A percentile compares a stretch with the other conserved stretches of the same genome.
phyloP scores from a whole-genome alignment of 1,140 invertebrate species.

The Tetramorium alpestre region DNA sequence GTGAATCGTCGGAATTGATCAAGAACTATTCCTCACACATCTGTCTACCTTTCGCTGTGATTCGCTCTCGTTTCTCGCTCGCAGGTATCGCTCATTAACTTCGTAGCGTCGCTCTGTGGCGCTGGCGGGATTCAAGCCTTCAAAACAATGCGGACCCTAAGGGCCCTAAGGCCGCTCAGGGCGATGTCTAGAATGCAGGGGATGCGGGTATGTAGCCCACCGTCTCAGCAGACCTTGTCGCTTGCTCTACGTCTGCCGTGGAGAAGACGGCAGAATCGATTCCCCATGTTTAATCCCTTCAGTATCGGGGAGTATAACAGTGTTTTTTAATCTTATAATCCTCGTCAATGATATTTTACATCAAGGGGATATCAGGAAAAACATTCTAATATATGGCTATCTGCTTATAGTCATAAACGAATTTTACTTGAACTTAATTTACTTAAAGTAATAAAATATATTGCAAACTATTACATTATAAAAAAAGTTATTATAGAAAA shows the following conservation, averaged over 20 bases:
- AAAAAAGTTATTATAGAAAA: neutral
- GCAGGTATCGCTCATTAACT: slow-evolving; percentile 98
- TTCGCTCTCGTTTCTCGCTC: slow-evolving; percentile 86
- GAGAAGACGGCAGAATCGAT: slow-evolving; percentile 37
- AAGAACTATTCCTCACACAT: slow-evolving; percentile 47
- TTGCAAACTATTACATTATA: neutral
- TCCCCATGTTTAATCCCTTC: slow-evolving; percentile 7
- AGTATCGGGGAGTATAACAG: neutral
- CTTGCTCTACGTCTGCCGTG: slow-evolving; percentile 60
- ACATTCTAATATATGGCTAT: neutral
- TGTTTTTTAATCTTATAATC: neutral
- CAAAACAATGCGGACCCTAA: slow-evolving; percentile 98
- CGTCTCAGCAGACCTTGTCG: slow-evolving; percentile 85
- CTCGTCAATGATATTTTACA: neutral
- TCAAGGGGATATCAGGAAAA: neutral
- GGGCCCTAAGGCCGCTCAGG: slow-evolving; percentile 96
- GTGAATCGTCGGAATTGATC: slow-evolving; percentile 67
- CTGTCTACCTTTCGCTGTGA: slow-evolving; percentile 79
- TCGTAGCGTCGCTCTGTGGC: slow-evolving; percentile 96
- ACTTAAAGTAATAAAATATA: neutral
- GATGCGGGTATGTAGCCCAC: slow-evolving; percentile 96
- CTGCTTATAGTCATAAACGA: neutral
- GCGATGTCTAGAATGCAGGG: slow-evolving; percentile 99
- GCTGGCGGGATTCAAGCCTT: slow-evolving; percentile 98
- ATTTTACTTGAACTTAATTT: neutral